phyloP scores from a whole-genome alignment of 2,113 vertebrate genomes.

The Caranx melampygus region DNA sequence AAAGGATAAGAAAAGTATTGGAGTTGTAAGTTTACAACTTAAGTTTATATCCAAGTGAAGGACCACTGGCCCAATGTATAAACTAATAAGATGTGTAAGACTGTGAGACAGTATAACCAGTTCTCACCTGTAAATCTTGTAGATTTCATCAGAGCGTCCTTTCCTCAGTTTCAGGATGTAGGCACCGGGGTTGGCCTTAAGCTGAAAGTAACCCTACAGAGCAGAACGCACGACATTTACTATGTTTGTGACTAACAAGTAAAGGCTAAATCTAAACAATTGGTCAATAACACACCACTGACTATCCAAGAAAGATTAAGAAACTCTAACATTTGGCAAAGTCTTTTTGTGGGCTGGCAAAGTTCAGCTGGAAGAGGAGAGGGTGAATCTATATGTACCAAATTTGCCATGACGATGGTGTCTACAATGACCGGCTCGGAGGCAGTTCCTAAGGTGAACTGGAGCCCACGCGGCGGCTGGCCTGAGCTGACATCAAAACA shows the following conservation, averaged over 20 bases:
- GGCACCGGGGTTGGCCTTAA: conserved; percentile 97
- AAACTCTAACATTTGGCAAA: background rate
- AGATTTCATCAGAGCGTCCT: conserved; percentile 97
- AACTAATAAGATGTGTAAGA: background rate
- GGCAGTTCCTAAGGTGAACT: conserved; percentile 94
- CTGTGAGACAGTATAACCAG: background rate
- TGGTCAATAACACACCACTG: background rate
- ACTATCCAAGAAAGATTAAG: background rate
- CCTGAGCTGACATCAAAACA: conserved; percentile 98
- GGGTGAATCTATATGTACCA: conserved; percentile 80
- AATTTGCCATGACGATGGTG: conserved; percentile 98
- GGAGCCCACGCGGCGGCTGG: conserved; percentile 95
- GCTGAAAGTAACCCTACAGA: conserved; percentile 95
- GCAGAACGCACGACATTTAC: background rate
- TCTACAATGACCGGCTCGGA: conserved; percentile 90
- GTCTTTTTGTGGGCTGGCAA: background rate
- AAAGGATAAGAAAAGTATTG: background rate
- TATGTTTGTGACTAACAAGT: background rate
- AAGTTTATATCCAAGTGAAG: conserved; percentile 5
- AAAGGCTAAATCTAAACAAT: background rate
- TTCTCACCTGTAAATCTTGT: conserved; percentile 95
- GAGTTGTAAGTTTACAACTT: background rate
- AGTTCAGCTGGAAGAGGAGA: background rate
- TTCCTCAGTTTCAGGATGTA: conserved; percentile 95
- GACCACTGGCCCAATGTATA: background rate